Base-by-base conservation (phyloP, 2,888 invertebrate species). In the Flexamia atlantica region DNA sequence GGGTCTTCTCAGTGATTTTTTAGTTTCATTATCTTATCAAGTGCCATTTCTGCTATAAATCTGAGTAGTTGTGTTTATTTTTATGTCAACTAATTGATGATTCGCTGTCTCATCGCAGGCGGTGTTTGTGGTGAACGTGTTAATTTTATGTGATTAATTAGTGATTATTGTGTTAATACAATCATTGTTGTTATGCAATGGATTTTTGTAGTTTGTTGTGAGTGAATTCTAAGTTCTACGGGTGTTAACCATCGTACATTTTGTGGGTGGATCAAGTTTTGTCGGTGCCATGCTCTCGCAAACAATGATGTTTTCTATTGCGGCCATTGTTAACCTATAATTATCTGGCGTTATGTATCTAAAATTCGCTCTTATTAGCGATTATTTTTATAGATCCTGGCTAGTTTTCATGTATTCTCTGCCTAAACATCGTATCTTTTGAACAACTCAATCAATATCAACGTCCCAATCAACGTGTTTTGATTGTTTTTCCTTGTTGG, bases 401-500 rank as follows among this genome's bases (percentile, higher is more conserved):
- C 23, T 46, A 17, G 36, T 76, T 76, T 28, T 50, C 12, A 36
- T 70, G 20, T 40, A 10, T 20, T 70, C 70, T 40, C 14, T 70
- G 40, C 40, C 36, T 30, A 20, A 70, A n/a, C 30, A 79, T 28
- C 30, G 46, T n/a, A 30, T 79, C 50, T 79, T 79, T 3, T 46
- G 36, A 25, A 79, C 1, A 28, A 17, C 40, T 12, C 5, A 50
- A 79, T 42, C 1, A 42, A 79, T 50, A 40, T 9, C 5, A 28
- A 70, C 70, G 23, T n/a, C 40, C n/a, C 60, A 20, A 14, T 17
- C 28, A 60, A n/a, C 30, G 81, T 81, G 81, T 81, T 81, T 81
- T 81, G 81, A 60, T 70, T n/a, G 40, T 70, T 20, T 70, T 14
- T 20, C 7, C 32, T 86, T 86, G 28, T 83, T 83, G 74, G 81